Evolutionary conservation across 1,140 invertebrate genomes (phyloP).

Genomic region (Trypoxylus dichotomus): DNA sequence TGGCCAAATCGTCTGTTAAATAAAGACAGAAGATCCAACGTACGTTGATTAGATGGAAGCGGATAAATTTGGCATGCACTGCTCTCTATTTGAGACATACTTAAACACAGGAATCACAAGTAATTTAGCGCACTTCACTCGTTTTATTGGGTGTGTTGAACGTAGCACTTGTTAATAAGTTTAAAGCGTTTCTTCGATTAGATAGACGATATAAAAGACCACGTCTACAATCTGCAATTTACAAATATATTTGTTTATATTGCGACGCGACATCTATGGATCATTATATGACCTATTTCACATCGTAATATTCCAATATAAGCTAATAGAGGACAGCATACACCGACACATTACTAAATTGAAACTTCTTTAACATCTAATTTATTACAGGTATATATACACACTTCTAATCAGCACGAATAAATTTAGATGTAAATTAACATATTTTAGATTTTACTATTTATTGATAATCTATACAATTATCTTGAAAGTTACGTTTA

Average conservation of each 20-base stretch:
- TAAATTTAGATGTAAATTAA: too few relatives aligned
- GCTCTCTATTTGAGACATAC: conserved; percentile 13
- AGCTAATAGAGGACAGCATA: too few relatives aligned
- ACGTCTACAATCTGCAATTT: background rate
- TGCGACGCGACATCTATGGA: background rate
- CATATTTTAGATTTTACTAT: too few relatives aligned
- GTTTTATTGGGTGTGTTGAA: too few relatives aligned
- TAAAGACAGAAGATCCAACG: conserved; percentile 42
- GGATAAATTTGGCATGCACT: conserved; percentile 8
- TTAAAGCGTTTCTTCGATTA: background rate
- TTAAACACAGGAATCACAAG: background rate
- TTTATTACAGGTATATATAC: too few relatives aligned
- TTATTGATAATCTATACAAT: too few relatives aligned
- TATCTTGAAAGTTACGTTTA: too few relatives aligned
- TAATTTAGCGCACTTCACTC: background rate
- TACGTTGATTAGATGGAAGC: conserved; percentile 35
- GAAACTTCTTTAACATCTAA: background rate
- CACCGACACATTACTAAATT: too few relatives aligned
- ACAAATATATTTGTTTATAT: conserved; percentile 8
- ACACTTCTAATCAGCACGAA: too few relatives aligned
- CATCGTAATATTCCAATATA: too few relatives aligned
- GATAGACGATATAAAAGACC: background rate
- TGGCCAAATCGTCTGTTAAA: conserved; percentile 52
- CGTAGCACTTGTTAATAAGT: background rate
- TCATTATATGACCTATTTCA: too few relatives aligned